Base-by-base conservation (phyloP, 2,888 invertebrate species). In the Hypercompe scribonia region DNA sequence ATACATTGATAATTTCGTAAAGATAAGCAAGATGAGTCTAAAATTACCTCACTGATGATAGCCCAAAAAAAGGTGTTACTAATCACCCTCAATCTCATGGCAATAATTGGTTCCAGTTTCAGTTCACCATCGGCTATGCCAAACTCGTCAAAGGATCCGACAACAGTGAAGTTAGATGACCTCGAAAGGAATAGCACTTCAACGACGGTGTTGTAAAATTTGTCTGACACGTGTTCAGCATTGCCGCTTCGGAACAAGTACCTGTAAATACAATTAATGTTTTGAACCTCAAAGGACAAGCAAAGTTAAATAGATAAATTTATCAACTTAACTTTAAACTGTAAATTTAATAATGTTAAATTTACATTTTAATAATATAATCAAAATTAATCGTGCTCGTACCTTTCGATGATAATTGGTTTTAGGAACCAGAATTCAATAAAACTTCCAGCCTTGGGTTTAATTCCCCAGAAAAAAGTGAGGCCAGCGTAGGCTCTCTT, bases 401-500 rank as follows among this genome's bases (percentile, higher is more conserved):
- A 98, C 98, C 96, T 97, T 88, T 97, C 97, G 76, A 98, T 91
- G 82, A 91, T 87, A 78, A 97, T 96, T 34, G 99, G 98, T 71
- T 97, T 96, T 68, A 96, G 93, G 90, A 99, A 99, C 90, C 97
- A 97, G 90, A 99, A 98, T 81, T 97, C 96, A 33, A 99, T 95
- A 73, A 97, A 96, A 90, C 99, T 98, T 3, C 98, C 98, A 18
- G 97, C 97, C 86, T 97, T 97, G 0, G 99, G 99, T 63, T 97
- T 95, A 18, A 98, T 92, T 0, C 98, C 99, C 99, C 99, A 99
- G 92, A 99, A 99, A 90, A 97, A 99, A 0, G 97, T 97, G 80
- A 97, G 97, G 0, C 99, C 99, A 33, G 96, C 95, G 90, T 99
- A 99, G 5, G 99, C 99, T 81, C 97, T 96, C 77, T 96, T 96